Percentiles rank a stretch among this genome's conserved stretches.
phyloP scores from a whole-genome alignment of 1,140 invertebrate genomes.

The Penaeus chinensis region DNA sequence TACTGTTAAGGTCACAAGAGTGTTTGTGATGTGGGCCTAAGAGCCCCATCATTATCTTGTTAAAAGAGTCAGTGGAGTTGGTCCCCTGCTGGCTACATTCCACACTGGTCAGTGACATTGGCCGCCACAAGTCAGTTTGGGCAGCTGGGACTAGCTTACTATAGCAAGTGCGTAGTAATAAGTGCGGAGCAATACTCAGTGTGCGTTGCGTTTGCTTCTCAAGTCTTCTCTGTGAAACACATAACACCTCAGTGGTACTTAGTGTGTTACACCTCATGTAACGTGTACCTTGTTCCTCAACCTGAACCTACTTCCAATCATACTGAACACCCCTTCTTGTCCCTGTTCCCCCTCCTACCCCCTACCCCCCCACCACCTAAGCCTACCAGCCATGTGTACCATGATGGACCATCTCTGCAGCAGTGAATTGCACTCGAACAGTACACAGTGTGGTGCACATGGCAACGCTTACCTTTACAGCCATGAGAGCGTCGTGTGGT shows the following conservation, averaged over 20 bases:
- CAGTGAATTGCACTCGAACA: slow-evolving; percentile 22
- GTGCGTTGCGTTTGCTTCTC: slow-evolving; percentile 52
- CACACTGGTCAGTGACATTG: slow-evolving; percentile 50
- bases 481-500: slow-evolving; percentile 29
- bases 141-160: slow-evolving; percentile 54
- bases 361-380: slow-evolving; percentile 18
- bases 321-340: slow-evolving; percentile 1
- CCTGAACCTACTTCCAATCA: slow-evolving; percentile 23
- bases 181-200: slow-evolving; percentile 62
- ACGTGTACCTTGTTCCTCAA: slow-evolving; percentile 40
- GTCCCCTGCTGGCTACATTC: slow-evolving; percentile 56
- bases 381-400: slow-evolving; percentile 35
- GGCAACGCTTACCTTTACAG: slow-evolving; percentile 30
- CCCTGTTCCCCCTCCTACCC: not conserved
- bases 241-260: slow-evolving; percentile 61
- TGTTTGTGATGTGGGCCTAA: slow-evolving; percentile 7
- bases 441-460: slow-evolving; percentile 31
- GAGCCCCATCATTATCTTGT: slow-evolving; percentile 7
- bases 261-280: slow-evolving; percentile 38
- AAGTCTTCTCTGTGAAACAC: slow-evolving; percentile 61
- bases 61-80: slow-evolving; percentile 55
- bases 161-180: slow-evolving; percentile 60
- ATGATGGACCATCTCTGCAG: slow-evolving; percentile 15
- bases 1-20: slow-evolving; percentile 44
- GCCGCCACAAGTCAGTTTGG: slow-evolving; percentile 26